phyloP scores from a whole-genome alignment of 2,888 invertebrate species.

The Sminthurides aquaticus region DNA sequence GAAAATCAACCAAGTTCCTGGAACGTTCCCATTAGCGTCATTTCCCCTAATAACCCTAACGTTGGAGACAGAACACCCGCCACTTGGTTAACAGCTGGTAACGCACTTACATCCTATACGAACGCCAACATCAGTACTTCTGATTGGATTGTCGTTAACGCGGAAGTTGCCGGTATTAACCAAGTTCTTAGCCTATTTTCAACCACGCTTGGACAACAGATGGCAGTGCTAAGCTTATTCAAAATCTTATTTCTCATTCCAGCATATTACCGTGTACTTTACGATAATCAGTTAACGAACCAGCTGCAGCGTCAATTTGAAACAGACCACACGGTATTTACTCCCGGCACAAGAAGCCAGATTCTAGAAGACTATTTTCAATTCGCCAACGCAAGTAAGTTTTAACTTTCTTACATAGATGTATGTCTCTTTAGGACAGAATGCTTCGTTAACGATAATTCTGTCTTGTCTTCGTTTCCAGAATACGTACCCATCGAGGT shows the following conservation, averaged over 20 bases:
- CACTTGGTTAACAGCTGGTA: neutral
- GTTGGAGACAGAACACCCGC: neutral
- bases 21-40: slow-evolving; percentile 14
- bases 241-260: too few relatives aligned
- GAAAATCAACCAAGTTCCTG: neutral
- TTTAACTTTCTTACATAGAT: too few relatives aligned
- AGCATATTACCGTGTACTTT: slow-evolving; percentile 36
- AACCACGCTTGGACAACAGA: too few relatives aligned
- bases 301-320: slow-evolving; percentile 19
- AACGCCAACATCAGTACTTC: neutral
- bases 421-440: too few relatives aligned
- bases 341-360: neutral
- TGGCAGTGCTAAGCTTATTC: too few relatives aligned
- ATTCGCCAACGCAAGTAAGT: slow-evolving; percentile 12
- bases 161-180: slow-evolving; percentile 17
- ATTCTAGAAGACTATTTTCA: neutral
- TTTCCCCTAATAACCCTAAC: neutral
- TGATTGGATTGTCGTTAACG: slow-evolving; percentile 20
- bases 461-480: too few relatives aligned
- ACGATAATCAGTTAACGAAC: slow-evolving; percentile 15
- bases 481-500: slow-evolving; percentile 9
- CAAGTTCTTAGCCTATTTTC: too few relatives aligned
- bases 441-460: too few relatives aligned
- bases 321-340: neutral
- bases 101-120: neutral